Conservation (phyloP, 2,113 vertebrate species). For the Himantopus leucocephalus region DNA sequence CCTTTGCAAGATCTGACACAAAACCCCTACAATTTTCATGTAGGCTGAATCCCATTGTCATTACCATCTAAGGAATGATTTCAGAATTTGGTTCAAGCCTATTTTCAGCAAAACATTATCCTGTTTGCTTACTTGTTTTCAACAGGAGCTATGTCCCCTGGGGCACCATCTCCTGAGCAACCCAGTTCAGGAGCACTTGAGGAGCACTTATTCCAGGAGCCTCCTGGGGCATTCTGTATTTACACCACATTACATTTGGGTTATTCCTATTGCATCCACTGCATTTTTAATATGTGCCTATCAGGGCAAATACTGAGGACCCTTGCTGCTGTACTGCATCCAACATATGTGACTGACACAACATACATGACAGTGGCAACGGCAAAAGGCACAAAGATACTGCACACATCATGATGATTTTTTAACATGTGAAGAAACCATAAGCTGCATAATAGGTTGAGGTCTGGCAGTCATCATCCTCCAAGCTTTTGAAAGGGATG, state of each 20-base stretch:
- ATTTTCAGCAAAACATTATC: background rate
- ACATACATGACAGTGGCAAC: too few species aligned
- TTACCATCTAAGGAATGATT: background rate
- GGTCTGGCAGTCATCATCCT: background rate
- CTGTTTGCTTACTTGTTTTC: background rate
- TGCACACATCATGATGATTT: background rate
- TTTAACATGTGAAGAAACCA: background rate
- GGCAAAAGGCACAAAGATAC: background rate
- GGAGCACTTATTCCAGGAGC: background rate
- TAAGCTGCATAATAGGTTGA: background rate
- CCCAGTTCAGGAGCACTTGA: background rate
- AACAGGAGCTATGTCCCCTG: background rate
- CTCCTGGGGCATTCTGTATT: background rate
- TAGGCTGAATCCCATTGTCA: background rate
- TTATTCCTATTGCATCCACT: background rate
- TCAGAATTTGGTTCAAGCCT: background rate
- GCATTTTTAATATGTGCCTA: background rate
- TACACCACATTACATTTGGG: background rate
- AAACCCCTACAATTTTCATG: background rate
- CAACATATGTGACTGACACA: too few species aligned
- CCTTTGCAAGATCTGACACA: background rate
- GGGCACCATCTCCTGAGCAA: conserved; percentile 36
- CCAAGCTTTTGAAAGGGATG: background rate
- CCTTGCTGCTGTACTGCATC: background rate
- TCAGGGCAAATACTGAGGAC: background rate